Base-by-base conservation (phyloP, 1,140 invertebrate genomes). In the Doryteuthis pealeii region DNA sequence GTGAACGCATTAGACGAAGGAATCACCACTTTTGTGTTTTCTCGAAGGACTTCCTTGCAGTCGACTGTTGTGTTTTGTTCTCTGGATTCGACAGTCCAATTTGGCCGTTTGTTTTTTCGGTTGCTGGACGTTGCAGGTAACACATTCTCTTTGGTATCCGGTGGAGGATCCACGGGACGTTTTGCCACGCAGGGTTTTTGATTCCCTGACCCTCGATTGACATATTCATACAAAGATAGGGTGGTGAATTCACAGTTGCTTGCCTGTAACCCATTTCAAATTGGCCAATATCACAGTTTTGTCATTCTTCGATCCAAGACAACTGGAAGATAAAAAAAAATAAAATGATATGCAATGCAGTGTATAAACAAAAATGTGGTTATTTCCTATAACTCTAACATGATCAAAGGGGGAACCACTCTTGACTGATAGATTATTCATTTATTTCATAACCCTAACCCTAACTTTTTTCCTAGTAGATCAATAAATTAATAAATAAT, bases 241-340 rank as follows among this genome's bases (percentile, higher is more conserved):
- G 93, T 18, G 95, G 95, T 4, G 93, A 92, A 1, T 93, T 92
- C 28, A 93, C 90, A 71, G 90, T 82, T 71, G 90, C 89, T 81
- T 93, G 93, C 73, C 92, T 93, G 85, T 94, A 96, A 26, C 92
- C 91, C 74, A 96, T 83, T 85, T 96, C 95, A 86, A 97, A 98
- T 72, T 92, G 90, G 28, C 96, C 96, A 5, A 94, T 95, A 77
- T 94, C 92, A 18, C 94, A 93, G 71, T 93, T 76, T 92, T 91
- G 86, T 95, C 92, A 90, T 88, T 66, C 91, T 91, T 74, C 92
- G 90, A 85, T 98, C 96, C n/a, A 98, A 88, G 0, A 96, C 93
- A 81, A 98, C 95, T 97, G 86, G 70, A 91, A 90, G 35, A 78
- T 66, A 77, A 65, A 70, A 71, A 78, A 32, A 72, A 35, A 18